phyloP scores from a whole-genome alignment of 1,140 invertebrate species.

The Neodiprion virginianus region DNA sequence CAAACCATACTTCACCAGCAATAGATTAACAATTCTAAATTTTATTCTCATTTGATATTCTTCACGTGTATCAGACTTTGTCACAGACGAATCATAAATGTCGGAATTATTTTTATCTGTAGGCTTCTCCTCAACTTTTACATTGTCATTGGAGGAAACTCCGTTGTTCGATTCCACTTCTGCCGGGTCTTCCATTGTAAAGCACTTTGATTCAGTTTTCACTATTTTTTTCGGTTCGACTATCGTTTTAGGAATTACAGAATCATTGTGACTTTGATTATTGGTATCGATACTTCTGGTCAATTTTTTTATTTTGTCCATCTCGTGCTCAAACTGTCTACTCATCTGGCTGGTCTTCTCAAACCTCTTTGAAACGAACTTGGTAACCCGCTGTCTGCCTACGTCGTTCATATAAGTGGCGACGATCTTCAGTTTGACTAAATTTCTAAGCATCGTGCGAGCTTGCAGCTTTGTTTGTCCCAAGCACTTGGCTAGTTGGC shows the following conservation, averaged over 20 bases:
- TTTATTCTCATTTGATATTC: background rate
- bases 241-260: no score
- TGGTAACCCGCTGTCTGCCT: slow-evolving; percentile 63
- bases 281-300: slow-evolving; percentile 21
- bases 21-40: background rate
- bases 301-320: slow-evolving; percentile 54
- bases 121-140: slow-evolving; percentile 14
- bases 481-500: slow-evolving; percentile 53
- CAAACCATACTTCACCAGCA: background rate
- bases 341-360: slow-evolving; percentile 49
- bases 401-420: slow-evolving; percentile 63
- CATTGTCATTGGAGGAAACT: background rate
- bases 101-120: background rate
- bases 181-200: slow-evolving; percentile 22
- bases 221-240: background rate
- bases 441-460: slow-evolving; percentile 59
- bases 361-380: slow-evolving; percentile 55
- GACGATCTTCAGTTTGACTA: slow-evolving; percentile 58
- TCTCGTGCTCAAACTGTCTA: slow-evolving; percentile 53
- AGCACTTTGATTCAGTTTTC: slow-evolving; percentile 5
- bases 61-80: background rate
- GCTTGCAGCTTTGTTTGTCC: slow-evolving; percentile 63
- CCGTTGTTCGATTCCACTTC: slow-evolving; percentile 18
- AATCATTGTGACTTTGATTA: background rate
- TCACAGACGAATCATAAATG: background rate